Base-by-base conservation (phyloP, 2,888 invertebrate species). In the Griposia aprilina region DNA sequence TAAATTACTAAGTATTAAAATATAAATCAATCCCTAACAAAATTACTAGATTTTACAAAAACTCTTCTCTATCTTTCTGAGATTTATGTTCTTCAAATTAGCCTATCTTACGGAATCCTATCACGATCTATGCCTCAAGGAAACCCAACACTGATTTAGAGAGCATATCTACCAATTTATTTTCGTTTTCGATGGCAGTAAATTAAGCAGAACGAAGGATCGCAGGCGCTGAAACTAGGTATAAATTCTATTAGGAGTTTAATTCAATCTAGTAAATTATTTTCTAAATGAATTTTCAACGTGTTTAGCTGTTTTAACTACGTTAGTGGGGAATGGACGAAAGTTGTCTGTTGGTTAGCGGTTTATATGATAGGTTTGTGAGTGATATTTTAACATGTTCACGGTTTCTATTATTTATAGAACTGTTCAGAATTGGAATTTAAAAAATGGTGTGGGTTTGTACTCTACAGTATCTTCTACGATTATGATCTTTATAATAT, bases 201-300 rank as follows among this genome's bases (percentile, higher is more conserved):
- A 90, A 84, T 90, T 85, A 80, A 81, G 82, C 59, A 71, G 68
- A 86, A 88, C 78, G 82, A 80, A 86, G 74, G 86, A 80, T 80
- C 71, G 80, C 65, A 73, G 57, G 45, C 77, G 59, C 45, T 30
- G 73, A 83, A 83, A 87, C 78, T 82, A 78, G 77, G 60, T 82
- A 79, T 87, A 87, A 36, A 91, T 88, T 88, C 57, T 84, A 86
- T 90, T 89, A 85, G 62, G 76, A 85, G 76, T 85, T 84, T 84
- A 90, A 90, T 89, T 78, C 75, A 87, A 89, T 88, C 36, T 79
- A 74, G 77, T 84, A 80, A 90, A 90, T 91, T 89, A 90, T 90
- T 88, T 88, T 85, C 79, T 80, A 85, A 90, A 85, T 66, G 79
- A 79, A 88, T 85, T 90, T 88, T 79, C 73, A 45, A 82, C 76